Conservation (phyloP, 2,797 vertebrate genomes). For the Pseudochirops corinnae region DNA sequence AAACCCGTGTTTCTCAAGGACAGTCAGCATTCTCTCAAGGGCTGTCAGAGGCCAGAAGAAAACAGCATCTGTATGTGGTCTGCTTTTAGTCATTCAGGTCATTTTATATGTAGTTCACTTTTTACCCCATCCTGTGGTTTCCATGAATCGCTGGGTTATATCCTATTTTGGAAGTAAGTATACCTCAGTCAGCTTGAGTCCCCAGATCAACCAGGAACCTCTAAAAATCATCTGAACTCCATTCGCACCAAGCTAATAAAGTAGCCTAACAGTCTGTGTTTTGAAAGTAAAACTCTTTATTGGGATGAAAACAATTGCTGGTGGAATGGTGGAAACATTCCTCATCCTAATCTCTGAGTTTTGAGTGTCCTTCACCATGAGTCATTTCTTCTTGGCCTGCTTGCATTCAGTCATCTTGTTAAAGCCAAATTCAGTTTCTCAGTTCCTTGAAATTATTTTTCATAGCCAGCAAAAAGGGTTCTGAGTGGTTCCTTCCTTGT, state of each 20-base stretch:
- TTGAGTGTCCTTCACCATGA: background rate
- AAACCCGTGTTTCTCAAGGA: background rate
- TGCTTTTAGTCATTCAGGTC: background rate
- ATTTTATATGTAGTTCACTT: background rate
- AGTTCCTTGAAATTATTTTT: background rate
- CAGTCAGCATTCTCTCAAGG: background rate
- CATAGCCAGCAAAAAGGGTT: background rate
- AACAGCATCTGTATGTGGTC: background rate
- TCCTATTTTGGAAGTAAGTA: background rate
- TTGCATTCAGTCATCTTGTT: background rate
- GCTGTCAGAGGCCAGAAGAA: background rate
- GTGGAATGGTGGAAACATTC: background rate
- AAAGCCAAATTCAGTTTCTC: background rate
- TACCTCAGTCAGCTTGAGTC: background rate
- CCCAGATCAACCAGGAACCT: background rate
- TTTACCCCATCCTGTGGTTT: background rate
- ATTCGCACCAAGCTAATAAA: background rate
- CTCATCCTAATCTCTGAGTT: background rate
- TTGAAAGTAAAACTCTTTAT: background rate
- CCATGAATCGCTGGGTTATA: background rate
- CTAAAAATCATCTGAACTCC: background rate
- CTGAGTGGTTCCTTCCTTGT: background rate
- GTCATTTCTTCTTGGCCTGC: background rate
- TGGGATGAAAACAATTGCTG: background rate
- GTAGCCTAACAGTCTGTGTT: background rate